These are phyloP conservation scores for Cercopithecus petaurista DNA, from an alignment of 2,797 vertebrate genomes.

Conservation along the genomic window DNA sequence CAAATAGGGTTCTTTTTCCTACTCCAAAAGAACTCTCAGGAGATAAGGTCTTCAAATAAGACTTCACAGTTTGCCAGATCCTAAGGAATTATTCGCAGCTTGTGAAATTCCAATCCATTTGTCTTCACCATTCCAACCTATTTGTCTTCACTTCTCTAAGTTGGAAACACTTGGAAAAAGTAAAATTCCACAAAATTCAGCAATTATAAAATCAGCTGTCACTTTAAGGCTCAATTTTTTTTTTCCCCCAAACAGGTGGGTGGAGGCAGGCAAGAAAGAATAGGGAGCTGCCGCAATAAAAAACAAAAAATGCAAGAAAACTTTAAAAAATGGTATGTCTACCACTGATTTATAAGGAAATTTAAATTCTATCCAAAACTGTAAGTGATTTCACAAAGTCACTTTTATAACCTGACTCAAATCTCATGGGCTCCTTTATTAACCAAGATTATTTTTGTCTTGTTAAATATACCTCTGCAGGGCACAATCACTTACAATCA, in stretches of 20 bases:
- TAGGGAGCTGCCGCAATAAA: neutral
- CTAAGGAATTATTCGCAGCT: conserved; percentile 46
- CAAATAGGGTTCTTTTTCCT: conserved; percentile 47
- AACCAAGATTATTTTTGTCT: conserved; percentile 81
- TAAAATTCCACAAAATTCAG: conserved; percentile 66
- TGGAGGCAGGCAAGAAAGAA: conserved; percentile 37
- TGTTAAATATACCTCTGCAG: conserved; percentile 90
- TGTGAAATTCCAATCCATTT: conserved; percentile 60
- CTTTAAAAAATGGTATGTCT: conserved; percentile 10
- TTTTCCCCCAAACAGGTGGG: neutral
- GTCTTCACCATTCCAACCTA: neutral
- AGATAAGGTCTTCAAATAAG: conserved; percentile 44
- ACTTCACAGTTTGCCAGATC: conserved; percentile 37
- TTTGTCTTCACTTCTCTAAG: conserved; percentile 49
- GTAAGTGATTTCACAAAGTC: conserved; percentile 77
- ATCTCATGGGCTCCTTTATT: conserved; percentile 84
- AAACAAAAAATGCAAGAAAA: conserved; percentile 13
- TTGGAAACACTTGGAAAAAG: conserved; percentile 52
- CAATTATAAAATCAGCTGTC: conserved; percentile 59
- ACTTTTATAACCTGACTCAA: conserved; percentile 82
- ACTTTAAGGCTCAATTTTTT: conserved; percentile 37
- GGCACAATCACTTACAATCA: conserved; percentile 91
- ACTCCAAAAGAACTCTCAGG: conserved; percentile 40
- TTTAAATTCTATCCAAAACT: conserved; percentile 64
- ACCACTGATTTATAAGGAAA: conserved; percentile 63